phyloP scores from a whole-genome alignment of 2,797 vertebrate species.

The Phyllotis vaccarum region DNA sequence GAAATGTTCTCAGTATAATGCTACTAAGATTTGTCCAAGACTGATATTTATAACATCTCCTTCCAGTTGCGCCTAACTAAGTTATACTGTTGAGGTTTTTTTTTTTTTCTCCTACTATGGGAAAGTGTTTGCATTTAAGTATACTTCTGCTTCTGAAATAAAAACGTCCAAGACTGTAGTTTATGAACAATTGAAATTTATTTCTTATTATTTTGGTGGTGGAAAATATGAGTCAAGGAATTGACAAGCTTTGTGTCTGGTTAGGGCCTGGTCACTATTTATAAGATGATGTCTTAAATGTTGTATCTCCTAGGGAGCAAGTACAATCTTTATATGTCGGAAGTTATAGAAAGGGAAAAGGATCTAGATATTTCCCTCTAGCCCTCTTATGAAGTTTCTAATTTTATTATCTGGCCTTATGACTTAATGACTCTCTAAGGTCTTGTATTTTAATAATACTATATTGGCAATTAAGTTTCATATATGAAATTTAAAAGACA shows the following conservation, averaged over 20 bases:
- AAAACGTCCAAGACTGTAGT: neutral
- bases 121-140: neutral
- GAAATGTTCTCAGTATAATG: neutral
- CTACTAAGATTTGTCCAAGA: neutral
- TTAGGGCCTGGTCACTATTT: neutral
- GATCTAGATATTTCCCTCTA: neutral
- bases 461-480: constrained; percentile 4
- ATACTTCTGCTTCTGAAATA: neutral
- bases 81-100: neutral
- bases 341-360: neutral
- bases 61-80: constrained; percentile 19
- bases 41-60: neutral
- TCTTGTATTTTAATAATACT: neutral
- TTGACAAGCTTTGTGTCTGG: neutral
- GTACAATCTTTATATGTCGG: neutral
- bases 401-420: neutral
- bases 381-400: neutral
- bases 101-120: neutral
- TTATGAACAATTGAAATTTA: neutral
- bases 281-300: neutral
- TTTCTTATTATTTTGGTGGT: neutral
- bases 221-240: neutral
- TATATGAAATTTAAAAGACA: neutral
- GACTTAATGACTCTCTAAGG: neutral
- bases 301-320: neutral